These are phyloP conservation scores for Akabosia matsudoensis DNA, from an alignment of 1,140 invertebrate genomes.

Conservation along the genomic window DNA sequence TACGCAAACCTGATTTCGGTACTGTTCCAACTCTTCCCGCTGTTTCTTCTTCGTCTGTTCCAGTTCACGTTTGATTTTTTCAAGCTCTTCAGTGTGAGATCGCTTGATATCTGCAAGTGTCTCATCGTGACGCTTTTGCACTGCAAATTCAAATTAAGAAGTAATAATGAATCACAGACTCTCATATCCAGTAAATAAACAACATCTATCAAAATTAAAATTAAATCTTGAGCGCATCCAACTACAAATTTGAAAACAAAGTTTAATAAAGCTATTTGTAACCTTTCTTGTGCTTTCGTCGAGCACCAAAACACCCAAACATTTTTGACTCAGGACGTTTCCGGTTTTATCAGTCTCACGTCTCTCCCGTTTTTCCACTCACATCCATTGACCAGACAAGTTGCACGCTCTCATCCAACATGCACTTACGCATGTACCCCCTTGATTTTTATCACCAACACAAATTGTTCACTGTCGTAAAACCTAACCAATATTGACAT, in stretches of 20 bases:
- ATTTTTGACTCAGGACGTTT: neutral
- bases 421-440: too few species aligned
- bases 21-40: slow-evolving; percentile 12
- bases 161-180: neutral
- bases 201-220: neutral
- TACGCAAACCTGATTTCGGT: slow-evolving; percentile 22
- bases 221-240: neutral
- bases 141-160: neutral
- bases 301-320: neutral
- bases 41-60: neutral
- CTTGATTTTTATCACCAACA: too few species aligned
- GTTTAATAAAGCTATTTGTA: neutral
- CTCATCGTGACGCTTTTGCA: slow-evolving; percentile 19
- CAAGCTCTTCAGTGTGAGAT: slow-evolving; percentile 11
- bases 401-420: too few species aligned
- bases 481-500: too few species aligned
- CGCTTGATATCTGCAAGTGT: slow-evolving; percentile 12
- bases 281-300: slow-evolving; percentile 14
- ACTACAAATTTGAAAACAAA: neutral
- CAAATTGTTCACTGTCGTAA: too few species aligned
- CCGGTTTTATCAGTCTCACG: too few species aligned
- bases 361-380: neutral
- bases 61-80: too few species aligned
- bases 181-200: neutral
- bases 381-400: neutral